Percentiles rank a stretch among this genome's conserved stretches.
Evolutionary conservation across 2,113 vertebrate species (phyloP).

Genomic region (Cyprinodon variegatus): DNA sequence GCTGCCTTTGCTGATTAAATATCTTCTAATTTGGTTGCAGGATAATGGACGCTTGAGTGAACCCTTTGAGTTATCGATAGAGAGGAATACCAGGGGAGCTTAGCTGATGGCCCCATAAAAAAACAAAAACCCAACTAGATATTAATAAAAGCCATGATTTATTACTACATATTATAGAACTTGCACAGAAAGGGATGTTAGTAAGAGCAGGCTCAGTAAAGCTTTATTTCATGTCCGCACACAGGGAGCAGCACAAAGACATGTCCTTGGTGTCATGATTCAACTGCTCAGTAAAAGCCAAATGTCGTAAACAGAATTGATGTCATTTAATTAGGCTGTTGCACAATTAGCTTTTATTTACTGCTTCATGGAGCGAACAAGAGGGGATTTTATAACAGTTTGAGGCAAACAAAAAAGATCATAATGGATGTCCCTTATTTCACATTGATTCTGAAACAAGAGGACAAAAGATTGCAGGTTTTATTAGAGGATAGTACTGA

Average conservation of each 20-base stretch:
- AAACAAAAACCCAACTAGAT: slow-evolving; percentile 26
- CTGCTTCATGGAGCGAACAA: slow-evolving; percentile 60
- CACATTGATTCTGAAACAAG: slow-evolving; percentile 59
- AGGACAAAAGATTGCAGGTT: slow-evolving; percentile 41
- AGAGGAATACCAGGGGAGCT: slow-evolving; percentile 38
- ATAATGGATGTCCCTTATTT: slow-evolving; percentile 65
- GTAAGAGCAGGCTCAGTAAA: slow-evolving; percentile 28
- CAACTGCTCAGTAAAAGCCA: slow-evolving; percentile 60
- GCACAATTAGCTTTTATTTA: slow-evolving; percentile 80
- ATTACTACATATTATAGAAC: slow-evolving; percentile 37
- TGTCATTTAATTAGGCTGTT: slow-evolving; percentile 82
- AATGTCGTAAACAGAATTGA: slow-evolving; percentile 78
- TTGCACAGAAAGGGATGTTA: slow-evolving; percentile 49
- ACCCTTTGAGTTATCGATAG: slow-evolving; percentile 20
- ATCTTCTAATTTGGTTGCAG: slow-evolving; percentile 30
- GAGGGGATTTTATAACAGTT: slow-evolving; percentile 34
- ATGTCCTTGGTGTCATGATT: slow-evolving; percentile 37
- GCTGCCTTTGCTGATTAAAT: slow-evolving; percentile 38
- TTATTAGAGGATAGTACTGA: slow-evolving; percentile 10
- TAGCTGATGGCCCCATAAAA: slow-evolving; percentile 4
- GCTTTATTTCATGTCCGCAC: slow-evolving; percentile 17
- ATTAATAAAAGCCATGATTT: slow-evolving; percentile 66
- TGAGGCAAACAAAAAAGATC: slow-evolving; percentile 53
- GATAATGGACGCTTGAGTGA: slow-evolving; percentile 26
- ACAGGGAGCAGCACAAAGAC: not conserved